These are phyloP conservation scores for Gobius niger DNA, from an alignment of 2,113 vertebrate genomes.

Conservation along the genomic window DNA sequence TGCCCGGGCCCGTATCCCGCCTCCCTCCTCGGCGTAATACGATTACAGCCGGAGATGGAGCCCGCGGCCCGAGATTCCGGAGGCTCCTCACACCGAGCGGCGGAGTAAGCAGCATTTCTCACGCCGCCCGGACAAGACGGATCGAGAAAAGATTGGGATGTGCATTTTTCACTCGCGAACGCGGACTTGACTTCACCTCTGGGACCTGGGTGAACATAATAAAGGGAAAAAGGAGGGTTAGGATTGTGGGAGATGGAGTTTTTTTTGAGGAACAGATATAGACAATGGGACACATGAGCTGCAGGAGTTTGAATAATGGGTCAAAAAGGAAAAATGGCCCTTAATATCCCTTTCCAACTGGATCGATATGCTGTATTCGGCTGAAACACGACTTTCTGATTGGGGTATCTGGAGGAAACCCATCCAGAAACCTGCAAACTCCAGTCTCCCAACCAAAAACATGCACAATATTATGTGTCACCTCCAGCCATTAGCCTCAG, in stretches of 20 bases:
- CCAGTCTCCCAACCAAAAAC: too few relatives aligned
- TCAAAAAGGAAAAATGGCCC: too few relatives aligned
- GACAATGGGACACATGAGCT: too few relatives aligned
- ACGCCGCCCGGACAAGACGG: slow-evolving; percentile 35
- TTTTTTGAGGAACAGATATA: not conserved
- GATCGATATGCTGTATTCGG: too few relatives aligned
- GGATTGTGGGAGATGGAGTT: not conserved
- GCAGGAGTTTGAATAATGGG: too few relatives aligned
- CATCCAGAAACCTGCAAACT: too few relatives aligned
- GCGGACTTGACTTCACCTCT: slow-evolving; percentile 20
- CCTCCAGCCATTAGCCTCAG: too few relatives aligned
- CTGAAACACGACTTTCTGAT: too few relatives aligned
- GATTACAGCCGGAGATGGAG: slow-evolving; percentile 70
- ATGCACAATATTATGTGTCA: too few relatives aligned
- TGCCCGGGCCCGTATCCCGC: slow-evolving; percentile 58
- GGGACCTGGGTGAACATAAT: not conserved
- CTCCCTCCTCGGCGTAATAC: slow-evolving; percentile 66
- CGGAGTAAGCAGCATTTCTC: slow-evolving; percentile 50
- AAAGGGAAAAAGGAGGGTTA: not conserved
- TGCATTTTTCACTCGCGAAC: slow-evolving; percentile 37
- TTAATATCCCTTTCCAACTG: too few relatives aligned
- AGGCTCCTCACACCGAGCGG: slow-evolving; percentile 45
- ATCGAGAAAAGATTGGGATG: slow-evolving; percentile 24
- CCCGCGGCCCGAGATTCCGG: slow-evolving; percentile 37
- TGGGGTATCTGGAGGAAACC: too few relatives aligned